These are phyloP conservation scores for Brachyrhaphis roseni DNA, from an alignment of 2,797 vertebrate species.

Conservation along the genomic window DNA sequence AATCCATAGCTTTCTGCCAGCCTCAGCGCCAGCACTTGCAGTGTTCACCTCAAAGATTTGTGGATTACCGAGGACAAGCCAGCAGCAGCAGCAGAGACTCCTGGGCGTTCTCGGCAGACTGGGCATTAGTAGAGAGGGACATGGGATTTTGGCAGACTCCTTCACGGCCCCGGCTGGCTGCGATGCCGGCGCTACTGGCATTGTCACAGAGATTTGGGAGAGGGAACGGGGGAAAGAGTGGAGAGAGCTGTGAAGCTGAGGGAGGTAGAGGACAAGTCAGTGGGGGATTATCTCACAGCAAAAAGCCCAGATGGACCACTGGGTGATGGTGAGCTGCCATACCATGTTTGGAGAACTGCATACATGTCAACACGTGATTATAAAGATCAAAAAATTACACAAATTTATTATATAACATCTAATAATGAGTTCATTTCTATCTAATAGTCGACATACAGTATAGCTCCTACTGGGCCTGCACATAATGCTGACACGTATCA, in stretches of 20 bases:
- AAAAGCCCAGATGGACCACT: slow-evolving; percentile 73
- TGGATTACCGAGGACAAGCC: slow-evolving; percentile 68
- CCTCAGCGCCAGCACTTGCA: slow-evolving; percentile 46
- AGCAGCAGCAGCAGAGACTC: slow-evolving; percentile 53
- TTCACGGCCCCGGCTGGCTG: slow-evolving; percentile 52
- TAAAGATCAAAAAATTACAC: slow-evolving; percentile 9
- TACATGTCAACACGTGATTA: slow-evolving; percentile 14
- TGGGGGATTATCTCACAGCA: slow-evolving; percentile 68
- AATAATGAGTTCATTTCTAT: slow-evolving; percentile 29
- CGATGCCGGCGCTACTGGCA: slow-evolving; percentile 47
- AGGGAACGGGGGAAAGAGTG: slow-evolving; percentile 30
- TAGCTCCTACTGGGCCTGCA: slow-evolving; percentile 40
- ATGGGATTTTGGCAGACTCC: slow-evolving; percentile 66
- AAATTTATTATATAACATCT: slow-evolving; percentile 42
- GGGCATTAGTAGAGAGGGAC: slow-evolving; percentile 70
- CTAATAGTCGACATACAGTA: slow-evolving; percentile 25
- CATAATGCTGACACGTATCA: slow-evolving; percentile 35
- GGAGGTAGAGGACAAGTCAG: slow-evolving; percentile 64
- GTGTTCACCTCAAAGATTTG: slow-evolving; percentile 60
- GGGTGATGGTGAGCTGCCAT: slow-evolving; percentile 47
- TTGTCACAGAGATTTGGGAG: slow-evolving; percentile 38
- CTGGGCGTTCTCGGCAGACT: slow-evolving; percentile 58
- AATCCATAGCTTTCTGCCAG: slow-evolving; percentile 42
- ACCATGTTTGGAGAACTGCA: slow-evolving; percentile 47
- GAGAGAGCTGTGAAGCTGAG: slow-evolving; percentile 51